phyloP scores from a whole-genome alignment of 2,113 vertebrate species.

The Prionailurus bengalensis region DNA sequence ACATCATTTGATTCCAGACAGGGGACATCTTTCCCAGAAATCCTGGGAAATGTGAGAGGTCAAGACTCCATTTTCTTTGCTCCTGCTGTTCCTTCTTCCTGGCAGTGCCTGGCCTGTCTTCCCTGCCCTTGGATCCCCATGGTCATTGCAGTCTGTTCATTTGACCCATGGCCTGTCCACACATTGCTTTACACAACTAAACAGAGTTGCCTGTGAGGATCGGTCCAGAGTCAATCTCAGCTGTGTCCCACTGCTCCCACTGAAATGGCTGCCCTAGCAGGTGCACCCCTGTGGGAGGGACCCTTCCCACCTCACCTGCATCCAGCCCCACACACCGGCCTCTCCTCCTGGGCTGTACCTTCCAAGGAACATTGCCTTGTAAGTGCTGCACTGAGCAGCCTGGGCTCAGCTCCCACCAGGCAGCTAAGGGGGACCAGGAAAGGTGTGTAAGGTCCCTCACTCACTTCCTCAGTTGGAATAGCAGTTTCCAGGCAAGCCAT shows the following conservation, averaged over 20 bases:
- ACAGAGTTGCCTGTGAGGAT: neutral
- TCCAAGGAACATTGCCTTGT: neutral
- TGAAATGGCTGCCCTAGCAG: neutral
- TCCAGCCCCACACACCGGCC: neutral
- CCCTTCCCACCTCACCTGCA: neutral
- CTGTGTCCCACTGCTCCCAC: neutral
- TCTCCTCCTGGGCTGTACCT: neutral
- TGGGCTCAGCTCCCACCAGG: neutral
- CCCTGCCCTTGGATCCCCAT: neutral
- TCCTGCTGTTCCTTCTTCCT: neutral
- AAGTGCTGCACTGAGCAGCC: fast-evolving
- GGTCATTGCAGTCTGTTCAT: neutral
- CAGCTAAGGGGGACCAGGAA: neutral
- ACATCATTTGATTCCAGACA: neutral
- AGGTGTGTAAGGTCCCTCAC: neutral
- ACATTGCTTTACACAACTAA: neutral
- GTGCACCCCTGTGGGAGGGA: neutral
- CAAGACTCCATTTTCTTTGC: neutral
- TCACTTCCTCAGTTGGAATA: neutral
- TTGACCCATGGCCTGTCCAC: neutral
- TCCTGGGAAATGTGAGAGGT: neutral
- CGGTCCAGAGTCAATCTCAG: neutral
- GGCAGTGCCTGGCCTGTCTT: neutral
- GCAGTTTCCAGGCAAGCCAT: neutral
- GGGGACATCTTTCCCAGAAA: neutral